Evolutionary conservation across 2,113 vertebrate species (phyloP), one percentile per base, ranked within the genome.

Genomic region (Propithecus coquereli): DNA sequence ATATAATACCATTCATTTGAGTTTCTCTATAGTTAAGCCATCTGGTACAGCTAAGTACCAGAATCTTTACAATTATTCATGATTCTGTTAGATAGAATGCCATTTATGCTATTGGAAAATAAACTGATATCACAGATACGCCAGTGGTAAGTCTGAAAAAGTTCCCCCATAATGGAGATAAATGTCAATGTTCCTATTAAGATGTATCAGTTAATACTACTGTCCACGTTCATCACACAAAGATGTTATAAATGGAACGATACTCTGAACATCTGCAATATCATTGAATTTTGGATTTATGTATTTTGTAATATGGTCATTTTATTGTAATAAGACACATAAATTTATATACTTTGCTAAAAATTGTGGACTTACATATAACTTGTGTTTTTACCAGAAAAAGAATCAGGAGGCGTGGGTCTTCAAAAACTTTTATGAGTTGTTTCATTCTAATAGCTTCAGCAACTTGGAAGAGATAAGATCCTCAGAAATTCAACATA

Each of bases 11-110:
- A 92, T 97, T 95, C 90, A 97, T 96, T 89, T 81, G 45, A 71
- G 77, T 97, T 66, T 74, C 76, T 94, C 65, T 93, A 94, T 91
- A 94, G 87, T 91, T 96, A 94, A 96, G 87, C 94, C 96, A 97
- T 94, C 97, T 97, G 97, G 94, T 82, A 89, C 12, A 70, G 83
- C 71, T 85, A 84, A 82, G 83, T 95, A 91, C 66, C 87, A 96
- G 76, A 91, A 89, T 73, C 59, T 89, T 80, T 82, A 81, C 50
- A 97, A 95, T 93, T 96, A 95, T 94, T 86, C 83, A 89, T 37
- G 68, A 77, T 81, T 94, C 52, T 89, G 18, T 85, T 95, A n/a
- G 32, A 77, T 63, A 95, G 71, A 92, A 79, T 63, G 61, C 11
- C 80, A n/a, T 90, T 85, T 93, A 59, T 88, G 61, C 18, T 90